phyloP scores from a whole-genome alignment of 1,140 invertebrate genomes.

The Daktulosphaira vitifoliae region DNA sequence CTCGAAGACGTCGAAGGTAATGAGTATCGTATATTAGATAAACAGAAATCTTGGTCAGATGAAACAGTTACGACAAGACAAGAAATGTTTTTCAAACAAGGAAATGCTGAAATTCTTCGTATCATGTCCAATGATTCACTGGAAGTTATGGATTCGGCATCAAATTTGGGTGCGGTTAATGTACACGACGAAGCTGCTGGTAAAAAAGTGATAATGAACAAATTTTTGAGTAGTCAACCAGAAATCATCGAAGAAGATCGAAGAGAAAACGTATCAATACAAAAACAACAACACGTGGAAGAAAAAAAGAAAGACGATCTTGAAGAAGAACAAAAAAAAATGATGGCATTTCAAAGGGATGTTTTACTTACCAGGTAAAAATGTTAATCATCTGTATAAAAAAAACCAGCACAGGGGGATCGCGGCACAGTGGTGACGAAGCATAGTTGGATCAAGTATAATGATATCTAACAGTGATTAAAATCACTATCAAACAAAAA shows the following conservation, averaged over 20 bases:
- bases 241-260: not conserved
- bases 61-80: slow-evolving; percentile 43
- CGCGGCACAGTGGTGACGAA: too few relatives aligned
- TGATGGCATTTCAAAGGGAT: slow-evolving; percentile 40
- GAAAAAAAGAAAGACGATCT: slow-evolving; percentile 31
- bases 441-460: too few relatives aligned
- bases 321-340: slow-evolving; percentile 35
- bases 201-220: slow-evolving; percentile 67
- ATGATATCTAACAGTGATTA: too few relatives aligned
- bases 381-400: too few relatives aligned
- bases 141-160: slow-evolving; percentile 38
- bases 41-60: slow-evolving; percentile 8
- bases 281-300: slow-evolving; percentile 37
- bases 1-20: slow-evolving; percentile 21
- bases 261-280: slow-evolving; percentile 36
- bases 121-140: slow-evolving; percentile 11
- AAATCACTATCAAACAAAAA: too few relatives aligned
- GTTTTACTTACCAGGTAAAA: slow-evolving; percentile 38
- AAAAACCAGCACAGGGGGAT: too few relatives aligned
- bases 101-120: slow-evolving; percentile 39
- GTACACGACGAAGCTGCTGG: slow-evolving; percentile 52
- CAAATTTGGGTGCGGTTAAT: slow-evolving; percentile 35
- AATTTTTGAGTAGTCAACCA: slow-evolving; percentile 70
- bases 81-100: slow-evolving; percentile 68
- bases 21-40: slow-evolving; percentile 17